Evolutionary conservation across 2,888 invertebrate genomes (phyloP), one percentile per base, ranked within the genome.

Genomic region (Dicyrtoma fusca): DNA sequence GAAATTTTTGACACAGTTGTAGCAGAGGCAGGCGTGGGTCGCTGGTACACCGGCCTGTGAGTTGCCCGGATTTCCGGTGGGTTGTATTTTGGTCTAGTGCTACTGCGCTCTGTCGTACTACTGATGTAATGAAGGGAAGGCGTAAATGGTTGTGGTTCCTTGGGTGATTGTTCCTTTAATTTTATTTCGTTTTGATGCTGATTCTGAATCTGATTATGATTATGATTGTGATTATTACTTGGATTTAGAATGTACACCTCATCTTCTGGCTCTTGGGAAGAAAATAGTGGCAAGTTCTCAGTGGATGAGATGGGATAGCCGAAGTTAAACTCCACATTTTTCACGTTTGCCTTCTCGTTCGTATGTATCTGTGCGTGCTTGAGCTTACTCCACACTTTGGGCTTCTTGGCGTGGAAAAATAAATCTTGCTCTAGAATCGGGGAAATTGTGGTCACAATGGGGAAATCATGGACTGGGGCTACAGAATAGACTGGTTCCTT

Each of bases 391-490:
- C 68, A 68, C 23, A 68, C 23, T n/a, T 65, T 25, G 6, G 71
- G 55, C n/a, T 19, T 55, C n/a, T 42, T 47, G 25, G 63, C 34
- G 19, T 55, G 14, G 45, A 63, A 63, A 49, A 17, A 53, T 6
- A 71, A 21, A 4, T 73, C 63, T 13, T 59, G 44, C 19, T 76
- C 74, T 17, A 69, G 62, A 17, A 73, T 73, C n/a, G 76, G 76
- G 11, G 74, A 49, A 13, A 62, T 61, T 21, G 74, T 74, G 19
- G 69, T 65, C 19, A 42, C 19, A 10, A 17, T n/a, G 25, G 74
- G 49, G 21, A 66, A 75, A 51, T 75, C 75, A 4, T 73, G 71
- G 19, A 73, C 61, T 26, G 75, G 75, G 6, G 75, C 57, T 19
- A 72, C 47, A 25, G 69, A 65, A 45, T 65, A 65, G 19, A 75